phyloP scores from a whole-genome alignment of 2,113 vertebrate species.

The Gallinago media region DNA sequence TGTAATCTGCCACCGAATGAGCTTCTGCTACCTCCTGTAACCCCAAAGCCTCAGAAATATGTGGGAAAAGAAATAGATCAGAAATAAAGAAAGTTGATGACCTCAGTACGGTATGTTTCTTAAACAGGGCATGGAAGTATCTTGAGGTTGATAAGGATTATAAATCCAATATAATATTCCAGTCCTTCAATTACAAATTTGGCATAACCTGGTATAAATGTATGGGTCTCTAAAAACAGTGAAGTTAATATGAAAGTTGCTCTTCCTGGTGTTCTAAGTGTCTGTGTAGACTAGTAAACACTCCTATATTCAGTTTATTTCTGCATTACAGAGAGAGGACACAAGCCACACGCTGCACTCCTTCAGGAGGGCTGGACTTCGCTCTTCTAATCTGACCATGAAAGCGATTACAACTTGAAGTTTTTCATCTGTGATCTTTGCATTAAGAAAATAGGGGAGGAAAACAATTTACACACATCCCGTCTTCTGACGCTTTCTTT shows the following conservation, averaged over 20 bases:
- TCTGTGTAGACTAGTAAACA: neutral
- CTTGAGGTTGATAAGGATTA: neutral
- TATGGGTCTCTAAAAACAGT: neutral
- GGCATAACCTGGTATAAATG: neutral
- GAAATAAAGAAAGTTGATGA: neutral
- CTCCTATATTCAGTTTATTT: neutral
- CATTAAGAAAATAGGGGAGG: neutral
- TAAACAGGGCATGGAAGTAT: neutral
- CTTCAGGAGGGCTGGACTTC: neutral
- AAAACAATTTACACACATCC: neutral
- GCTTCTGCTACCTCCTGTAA: conserved; percentile 42
- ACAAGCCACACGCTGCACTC: neutral
- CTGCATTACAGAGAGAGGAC: neutral
- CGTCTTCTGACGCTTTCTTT: neutral
- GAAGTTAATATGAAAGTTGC: neutral
- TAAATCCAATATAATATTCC: neutral
- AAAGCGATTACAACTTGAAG: neutral
- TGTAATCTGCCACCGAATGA: conserved; percentile 43
- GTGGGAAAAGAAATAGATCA: neutral
- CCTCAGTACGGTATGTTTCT: neutral
- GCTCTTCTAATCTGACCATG: neutral
- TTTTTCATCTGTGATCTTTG: neutral
- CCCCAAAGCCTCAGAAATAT: neutral
- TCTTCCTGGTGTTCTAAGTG: neutral
- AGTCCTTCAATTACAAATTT: neutral